phyloP scores from a whole-genome alignment of 1,140 invertebrate genomes.

The Uloborus diversus region DNA sequence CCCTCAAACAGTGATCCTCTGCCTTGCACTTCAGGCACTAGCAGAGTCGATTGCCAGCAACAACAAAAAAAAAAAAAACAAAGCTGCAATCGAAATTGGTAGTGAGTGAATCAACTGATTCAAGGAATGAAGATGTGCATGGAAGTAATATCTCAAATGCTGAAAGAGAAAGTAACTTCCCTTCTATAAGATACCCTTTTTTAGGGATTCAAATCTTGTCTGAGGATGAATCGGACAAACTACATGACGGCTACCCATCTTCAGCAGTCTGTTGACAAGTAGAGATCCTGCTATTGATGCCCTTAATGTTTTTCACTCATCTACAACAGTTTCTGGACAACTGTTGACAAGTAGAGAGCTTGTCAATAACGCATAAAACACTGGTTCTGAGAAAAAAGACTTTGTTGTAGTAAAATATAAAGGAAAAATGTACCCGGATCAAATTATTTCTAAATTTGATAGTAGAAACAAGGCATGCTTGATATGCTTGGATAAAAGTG shows the following conservation, averaged over 20 bases:
- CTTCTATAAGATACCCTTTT: neutral
- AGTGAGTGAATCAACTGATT: conserved; percentile 2
- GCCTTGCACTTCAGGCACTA: neutral
- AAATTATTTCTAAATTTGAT: no score
- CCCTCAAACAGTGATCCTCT: neutral
- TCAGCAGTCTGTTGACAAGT: neutral
- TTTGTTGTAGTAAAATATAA: neutral
- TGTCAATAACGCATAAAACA: no score
- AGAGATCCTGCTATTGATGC: no score
- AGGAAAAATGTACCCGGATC: neutral
- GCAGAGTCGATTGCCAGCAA: neutral
- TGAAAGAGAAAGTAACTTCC: neutral
- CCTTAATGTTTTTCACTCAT: no score
- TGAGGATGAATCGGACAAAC: neutral
- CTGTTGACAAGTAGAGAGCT: no score
- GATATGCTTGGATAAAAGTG: no score
- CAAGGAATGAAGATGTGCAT: neutral
- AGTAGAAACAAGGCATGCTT: neutral
- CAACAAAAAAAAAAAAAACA: neutral
- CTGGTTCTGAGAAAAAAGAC: no score
- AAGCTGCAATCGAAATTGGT: neutral
- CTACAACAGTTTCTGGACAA: no score
- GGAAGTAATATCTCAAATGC: neutral
- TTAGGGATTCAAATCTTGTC: neutral
- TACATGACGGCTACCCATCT: no score